phyloP scores from a whole-genome alignment of 2,113 vertebrate species.

The Solea senegalensis region DNA sequence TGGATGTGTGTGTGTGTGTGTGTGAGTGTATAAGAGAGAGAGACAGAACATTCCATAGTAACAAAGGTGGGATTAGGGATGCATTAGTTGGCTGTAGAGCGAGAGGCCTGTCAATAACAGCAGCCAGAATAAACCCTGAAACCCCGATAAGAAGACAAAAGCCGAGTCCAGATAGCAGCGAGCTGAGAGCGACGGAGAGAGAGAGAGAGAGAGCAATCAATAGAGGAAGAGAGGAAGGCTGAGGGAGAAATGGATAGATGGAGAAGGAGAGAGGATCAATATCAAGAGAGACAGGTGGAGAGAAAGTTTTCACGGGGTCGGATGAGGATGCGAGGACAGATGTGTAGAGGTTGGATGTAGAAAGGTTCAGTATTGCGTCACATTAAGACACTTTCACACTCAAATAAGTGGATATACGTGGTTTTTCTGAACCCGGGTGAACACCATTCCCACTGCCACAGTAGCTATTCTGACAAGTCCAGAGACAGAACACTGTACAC shows the following conservation, averaged over 20 bases:
- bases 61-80: slow-evolving; percentile 99
- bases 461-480: too few relatives aligned
- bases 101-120: slow-evolving; percentile 94
- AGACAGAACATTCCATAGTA: slow-evolving; percentile 88
- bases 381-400: too few relatives aligned
- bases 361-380: neutral
- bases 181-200: slow-evolving; percentile 80
- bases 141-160: slow-evolving; percentile 99
- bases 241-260: slow-evolving; percentile 28
- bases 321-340: slow-evolving; percentile 18
- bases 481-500: too few relatives aligned
- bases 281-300: slow-evolving; percentile 52
- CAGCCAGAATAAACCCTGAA: slow-evolving; percentile 96
- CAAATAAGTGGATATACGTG: too few relatives aligned
- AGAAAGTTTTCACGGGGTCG: slow-evolving; percentile 66
- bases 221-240: slow-evolving; percentile 76
- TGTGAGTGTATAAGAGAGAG: slow-evolving; percentile 11
- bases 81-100: slow-evolving; percentile 98
- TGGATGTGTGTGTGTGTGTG: slow-evolving; percentile 1
- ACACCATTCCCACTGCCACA: too few relatives aligned
- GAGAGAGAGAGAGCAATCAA: slow-evolving; percentile 61
- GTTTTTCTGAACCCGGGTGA: too few relatives aligned
- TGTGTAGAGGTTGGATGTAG: slow-evolving; percentile 16
- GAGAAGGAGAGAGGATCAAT: slow-evolving; percentile 58
- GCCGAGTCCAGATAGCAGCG: slow-evolving; percentile 63